These are phyloP conservation scores for Echinarachnius parma DNA, from an alignment of 53 echinoderm and acorn worm genomes.

Conservation along the genomic window DNA sequence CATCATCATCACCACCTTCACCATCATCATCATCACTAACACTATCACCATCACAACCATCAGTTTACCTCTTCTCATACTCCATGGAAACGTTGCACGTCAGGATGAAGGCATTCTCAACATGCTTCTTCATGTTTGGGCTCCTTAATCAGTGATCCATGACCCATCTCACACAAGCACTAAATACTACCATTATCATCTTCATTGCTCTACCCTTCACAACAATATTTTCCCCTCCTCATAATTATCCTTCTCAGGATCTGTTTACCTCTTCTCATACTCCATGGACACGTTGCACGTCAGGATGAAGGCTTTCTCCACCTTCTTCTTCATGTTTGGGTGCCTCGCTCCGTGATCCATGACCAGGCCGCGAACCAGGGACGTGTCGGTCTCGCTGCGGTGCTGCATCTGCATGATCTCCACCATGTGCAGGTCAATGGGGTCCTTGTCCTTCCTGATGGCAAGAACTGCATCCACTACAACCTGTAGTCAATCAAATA, in stretches of 20 bases:
- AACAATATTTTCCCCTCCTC: too few species aligned
- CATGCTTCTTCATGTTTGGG: slow-evolving; percentile 98
- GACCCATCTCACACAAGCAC: too few species aligned
- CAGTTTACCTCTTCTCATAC: slow-evolving; percentile 99
- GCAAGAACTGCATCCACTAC: slow-evolving; percentile 96
- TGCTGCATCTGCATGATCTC: slow-evolving; percentile 99
- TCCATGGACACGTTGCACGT: slow-evolving; percentile 99
- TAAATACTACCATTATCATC: too few species aligned
- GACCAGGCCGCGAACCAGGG: slow-evolving; percentile 87
- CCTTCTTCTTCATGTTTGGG: slow-evolving; percentile 97
- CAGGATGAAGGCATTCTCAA: slow-evolving; percentile 89
- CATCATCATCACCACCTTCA: too few species aligned
- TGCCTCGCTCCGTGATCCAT: slow-evolving; percentile 97
- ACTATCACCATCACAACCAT: too few species aligned
- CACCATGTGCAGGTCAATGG: slow-evolving; percentile 98
- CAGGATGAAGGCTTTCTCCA: slow-evolving; percentile 89
- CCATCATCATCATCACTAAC: too few species aligned
- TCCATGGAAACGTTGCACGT: slow-evolving; percentile 99
- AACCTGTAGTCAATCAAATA: slow-evolving; percentile 44
- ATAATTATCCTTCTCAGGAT: too few species aligned
- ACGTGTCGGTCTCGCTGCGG: slow-evolving; percentile 88
- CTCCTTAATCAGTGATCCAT: slow-evolving; percentile 95
- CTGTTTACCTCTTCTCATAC: slow-evolving; percentile 99
- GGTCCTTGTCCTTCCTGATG: slow-evolving; percentile 71
- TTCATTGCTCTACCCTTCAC: too few species aligned